Conservation (phyloP, 2,888 invertebrate genomes). For the Pyrgus malvae region DNA sequence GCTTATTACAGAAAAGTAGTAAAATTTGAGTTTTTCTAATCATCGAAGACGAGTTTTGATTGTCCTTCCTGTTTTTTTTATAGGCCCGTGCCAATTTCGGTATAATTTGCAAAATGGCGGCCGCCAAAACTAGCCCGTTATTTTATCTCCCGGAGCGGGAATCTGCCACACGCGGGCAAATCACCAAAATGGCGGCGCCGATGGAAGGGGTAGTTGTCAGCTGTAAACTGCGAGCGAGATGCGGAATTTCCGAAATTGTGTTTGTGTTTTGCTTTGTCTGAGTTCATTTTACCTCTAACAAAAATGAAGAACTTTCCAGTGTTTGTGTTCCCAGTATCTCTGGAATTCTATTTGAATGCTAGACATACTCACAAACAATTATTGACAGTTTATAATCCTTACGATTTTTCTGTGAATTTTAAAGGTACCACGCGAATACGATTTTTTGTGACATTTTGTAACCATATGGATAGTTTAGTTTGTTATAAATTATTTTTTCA, state of each 20-base stretch:
- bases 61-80: too few relatives aligned
- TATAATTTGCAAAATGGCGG: too few relatives aligned
- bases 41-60: too few relatives aligned
- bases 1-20: too few relatives aligned
- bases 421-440: conserved; percentile 82
- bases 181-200: too few relatives aligned
- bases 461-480: conserved; percentile 30
- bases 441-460: conserved; percentile 22
- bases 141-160: too few relatives aligned
- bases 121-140: too few relatives aligned
- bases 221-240: conserved; percentile 23
- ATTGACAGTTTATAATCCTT: conserved; percentile 92
- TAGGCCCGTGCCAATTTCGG: too few relatives aligned
- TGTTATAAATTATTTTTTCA: conserved; percentile 57
- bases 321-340: conserved; percentile 89
- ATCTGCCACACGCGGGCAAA: too few relatives aligned
- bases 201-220: too few relatives aligned
- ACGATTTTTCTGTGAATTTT: conserved; percentile 90
- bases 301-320: conserved; percentile 87
- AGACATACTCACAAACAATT: conserved; percentile 90
- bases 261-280: conserved; percentile 55
- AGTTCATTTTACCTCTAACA: conserved; percentile 41
- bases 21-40: too few relatives aligned
- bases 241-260: conserved; percentile 41
- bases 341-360: conserved; percentile 89